Base-by-base conservation (phyloP, 2,113 vertebrate species). In the Galeopterus variegatus region DNA sequence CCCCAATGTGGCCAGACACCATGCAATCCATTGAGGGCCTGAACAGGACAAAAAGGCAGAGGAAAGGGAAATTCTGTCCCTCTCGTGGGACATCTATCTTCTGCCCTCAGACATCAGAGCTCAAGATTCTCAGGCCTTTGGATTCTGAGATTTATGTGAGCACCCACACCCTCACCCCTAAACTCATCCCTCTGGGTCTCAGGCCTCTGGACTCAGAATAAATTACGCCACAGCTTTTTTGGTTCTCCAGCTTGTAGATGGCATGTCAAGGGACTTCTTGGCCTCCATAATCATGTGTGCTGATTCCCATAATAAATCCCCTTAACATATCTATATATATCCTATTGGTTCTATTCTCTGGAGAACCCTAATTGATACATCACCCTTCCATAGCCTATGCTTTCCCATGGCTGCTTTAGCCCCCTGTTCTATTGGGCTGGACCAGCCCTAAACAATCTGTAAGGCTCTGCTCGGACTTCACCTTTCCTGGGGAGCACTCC, bases 341-440 rank as follows among this genome's bases (percentile, higher is more conserved):
- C 33, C 19, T 54, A 14, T 24, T 54, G 7, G 18, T 15, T 85
- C 41, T 84, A 12, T 58, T 41, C 82, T 75, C 36, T 62, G 73
- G 13, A 70, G 24, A 79, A 33, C 7, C 8, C 60, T 79, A 26
- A 76, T 12, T 12, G 28, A 15, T 28, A 48, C 9, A 19, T 13
- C 52, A 0, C 19, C 48, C 19, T 56, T 67, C 1, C 45, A 17
- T 41, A 31, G 2, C 6, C 4, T 13, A 0, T 36, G 26, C 60
- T 73, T 50, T 26, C 54, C 36, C 26, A 26, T n/a, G 14, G 13
- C 13, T 17, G 33, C 56, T 72, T 58, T 9, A 36, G 41, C 28
- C 14, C 9, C 65, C 52, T 41, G 14, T 19, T 9, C 17, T 24
- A 4, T 36, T 79, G 67, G 3, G 11, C 36, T 80, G 6, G 1